phyloP scores from a whole-genome alignment of 2,888 invertebrate species.

The Hypselothyrea guttata region DNA sequence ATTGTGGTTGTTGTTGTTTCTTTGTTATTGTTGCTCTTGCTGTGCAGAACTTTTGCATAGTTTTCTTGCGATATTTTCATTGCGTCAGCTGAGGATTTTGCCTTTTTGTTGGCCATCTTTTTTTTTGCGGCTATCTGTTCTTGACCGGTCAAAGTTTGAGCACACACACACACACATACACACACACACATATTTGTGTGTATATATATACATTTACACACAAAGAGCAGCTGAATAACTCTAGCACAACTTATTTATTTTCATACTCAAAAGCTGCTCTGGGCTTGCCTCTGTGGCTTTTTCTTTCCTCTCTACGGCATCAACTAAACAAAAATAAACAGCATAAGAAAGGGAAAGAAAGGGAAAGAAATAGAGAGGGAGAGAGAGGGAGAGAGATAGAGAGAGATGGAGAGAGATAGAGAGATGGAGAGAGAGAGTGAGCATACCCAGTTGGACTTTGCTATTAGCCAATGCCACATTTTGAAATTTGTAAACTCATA shows the following conservation, averaged over 20 bases:
- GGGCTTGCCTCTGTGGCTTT: conserved; percentile 15
- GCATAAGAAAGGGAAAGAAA: too few species aligned
- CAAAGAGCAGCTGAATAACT: conserved; percentile 12
- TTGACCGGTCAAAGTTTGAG: conserved; percentile 39
- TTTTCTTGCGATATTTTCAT: conserved; percentile 38
- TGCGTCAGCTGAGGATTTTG: conserved; percentile 22
- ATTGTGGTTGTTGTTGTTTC: conserved; percentile 4
- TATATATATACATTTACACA: background rate
- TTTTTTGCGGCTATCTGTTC: conserved; percentile 32
- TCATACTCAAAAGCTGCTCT: conserved; percentile 55
- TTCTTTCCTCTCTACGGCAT: background rate
- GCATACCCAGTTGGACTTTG: too few species aligned
- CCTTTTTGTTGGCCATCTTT: conserved; percentile 5
- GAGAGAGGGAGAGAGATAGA: too few species aligned
- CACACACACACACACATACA: conserved; percentile 7
- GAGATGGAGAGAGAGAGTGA: too few species aligned
- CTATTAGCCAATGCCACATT: too few species aligned
- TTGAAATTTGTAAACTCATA: too few species aligned
- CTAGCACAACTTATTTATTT: conserved; percentile 62
- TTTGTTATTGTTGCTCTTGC: conserved; percentile 19
- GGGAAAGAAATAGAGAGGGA: too few species aligned
- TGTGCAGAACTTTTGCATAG: conserved; percentile 31
- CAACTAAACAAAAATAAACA: background rate
- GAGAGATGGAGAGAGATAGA: too few species aligned
- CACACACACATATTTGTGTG: background rate